Conservation (phyloP, 1,140 invertebrate genomes). For the Nebria ingens region DNA sequence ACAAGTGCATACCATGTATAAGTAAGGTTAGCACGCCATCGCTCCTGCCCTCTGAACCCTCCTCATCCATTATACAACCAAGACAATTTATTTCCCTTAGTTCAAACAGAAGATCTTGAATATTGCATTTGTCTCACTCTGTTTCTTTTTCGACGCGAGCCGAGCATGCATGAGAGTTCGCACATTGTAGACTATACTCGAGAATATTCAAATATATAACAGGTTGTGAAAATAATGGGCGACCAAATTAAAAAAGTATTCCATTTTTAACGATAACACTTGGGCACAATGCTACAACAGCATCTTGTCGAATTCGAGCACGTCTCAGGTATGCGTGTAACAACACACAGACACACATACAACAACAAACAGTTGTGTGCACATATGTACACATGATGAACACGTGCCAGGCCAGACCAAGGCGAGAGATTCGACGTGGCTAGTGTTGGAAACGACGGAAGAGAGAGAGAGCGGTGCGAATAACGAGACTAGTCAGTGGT, state of each 20-base stretch:
- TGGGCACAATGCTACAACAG: no score
- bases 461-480: no score
- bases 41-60: conserved; percentile 18
- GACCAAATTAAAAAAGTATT: conserved; percentile 17
- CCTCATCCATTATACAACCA: conserved; percentile 26
- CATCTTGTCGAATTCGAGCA: background rate
- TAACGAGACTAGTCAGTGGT: no score
- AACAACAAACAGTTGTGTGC: background rate
- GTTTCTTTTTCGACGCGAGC: background rate
- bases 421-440: no score
- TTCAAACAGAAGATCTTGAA: conserved; percentile 25
- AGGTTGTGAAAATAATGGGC: conserved; percentile 17
- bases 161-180: background rate
- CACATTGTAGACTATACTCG: background rate
- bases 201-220: conserved; percentile 5
- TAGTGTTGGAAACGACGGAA: no score
- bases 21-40: conserved; percentile 12
- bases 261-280: conserved; percentile 11
- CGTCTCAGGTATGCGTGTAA: background rate
- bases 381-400: no score
- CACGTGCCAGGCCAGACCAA: no score
- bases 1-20: conserved; percentile 14
- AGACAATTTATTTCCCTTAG: conserved; percentile 28
- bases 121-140: conserved; percentile 21
- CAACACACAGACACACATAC: background rate